Percentiles rank a stretch among this genome's conserved stretches.
These are phyloP conservation scores for Heliconius charithonia DNA, from an alignment of 2,888 invertebrate genomes.

Conservation along the genomic window DNA sequence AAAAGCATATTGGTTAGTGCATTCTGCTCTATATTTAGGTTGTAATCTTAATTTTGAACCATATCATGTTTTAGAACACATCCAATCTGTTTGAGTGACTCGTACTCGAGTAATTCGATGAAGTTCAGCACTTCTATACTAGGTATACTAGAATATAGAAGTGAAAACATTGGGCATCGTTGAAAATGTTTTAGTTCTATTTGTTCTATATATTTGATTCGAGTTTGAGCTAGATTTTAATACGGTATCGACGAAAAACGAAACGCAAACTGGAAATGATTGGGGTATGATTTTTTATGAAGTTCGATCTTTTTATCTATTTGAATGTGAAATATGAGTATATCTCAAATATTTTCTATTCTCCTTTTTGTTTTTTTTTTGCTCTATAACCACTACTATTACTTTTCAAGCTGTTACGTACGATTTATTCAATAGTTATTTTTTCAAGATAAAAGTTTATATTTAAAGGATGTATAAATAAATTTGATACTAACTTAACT, in stretches of 20 bases:
- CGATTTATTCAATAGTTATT: too few species aligned
- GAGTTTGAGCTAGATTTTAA: slow-evolving; percentile 19
- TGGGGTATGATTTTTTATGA: background rate
- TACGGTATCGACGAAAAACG: slow-evolving; percentile 3
- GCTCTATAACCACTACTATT: too few species aligned
- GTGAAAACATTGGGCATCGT: slow-evolving; percentile 17
- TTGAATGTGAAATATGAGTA: too few species aligned
- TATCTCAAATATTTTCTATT: too few species aligned
- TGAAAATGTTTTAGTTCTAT: slow-evolving; percentile 13
- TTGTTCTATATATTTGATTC: slow-evolving; percentile 13
- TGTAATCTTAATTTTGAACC: slow-evolving; percentile 14
- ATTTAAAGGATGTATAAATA: too few species aligned
- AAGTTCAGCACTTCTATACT: slow-evolving; percentile 15
- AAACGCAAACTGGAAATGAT: slow-evolving; percentile 6
- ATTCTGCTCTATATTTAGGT: slow-evolving; percentile 9
- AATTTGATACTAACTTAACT: too few species aligned
- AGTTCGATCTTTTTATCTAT: slow-evolving; percentile 1
- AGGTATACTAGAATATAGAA: background rate
- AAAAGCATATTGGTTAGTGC: slow-evolving; percentile 10
- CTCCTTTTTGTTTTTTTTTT: too few species aligned
- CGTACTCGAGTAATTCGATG: slow-evolving; percentile 23
- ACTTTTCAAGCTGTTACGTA: too few species aligned
- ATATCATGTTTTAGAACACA: slow-evolving; percentile 4
- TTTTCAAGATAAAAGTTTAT: too few species aligned
- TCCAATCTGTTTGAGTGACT: slow-evolving; percentile 24